Conservation (phyloP, 2,797 vertebrate species). For the Enteromius thamalakanensis region DNA sequence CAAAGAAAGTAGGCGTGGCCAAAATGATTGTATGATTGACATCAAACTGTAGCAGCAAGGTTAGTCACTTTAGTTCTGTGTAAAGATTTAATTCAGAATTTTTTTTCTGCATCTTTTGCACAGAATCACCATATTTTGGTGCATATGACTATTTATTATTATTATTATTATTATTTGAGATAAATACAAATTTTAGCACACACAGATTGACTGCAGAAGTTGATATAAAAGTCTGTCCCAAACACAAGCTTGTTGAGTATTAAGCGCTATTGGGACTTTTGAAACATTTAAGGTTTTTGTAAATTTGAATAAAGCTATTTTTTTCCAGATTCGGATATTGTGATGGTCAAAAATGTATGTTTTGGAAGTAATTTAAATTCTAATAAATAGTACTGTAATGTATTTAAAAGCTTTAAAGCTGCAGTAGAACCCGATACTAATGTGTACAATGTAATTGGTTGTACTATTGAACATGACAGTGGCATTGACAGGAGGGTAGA, state of each 20-base stretch:
- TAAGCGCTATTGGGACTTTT: constrained; percentile 5
- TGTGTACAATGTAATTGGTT: constrained; percentile 18
- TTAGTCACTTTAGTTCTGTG: constrained; percentile 6
- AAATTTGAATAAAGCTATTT: constrained; percentile 30
- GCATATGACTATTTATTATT: constrained; percentile 7
- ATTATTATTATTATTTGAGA: background rate
- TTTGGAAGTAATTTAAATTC: background rate
- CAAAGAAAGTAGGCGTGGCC: background rate
- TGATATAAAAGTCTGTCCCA: constrained; percentile 27
- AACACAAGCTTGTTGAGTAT: constrained; percentile 14
- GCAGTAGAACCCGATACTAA: background rate
- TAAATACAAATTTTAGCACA: constrained; percentile 37
- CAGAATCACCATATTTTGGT: constrained; percentile 8
- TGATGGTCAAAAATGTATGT: background rate
- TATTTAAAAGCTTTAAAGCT: constrained; percentile 25
- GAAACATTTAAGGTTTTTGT: background rate
- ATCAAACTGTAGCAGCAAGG: constrained; percentile 39
- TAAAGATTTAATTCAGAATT: constrained; percentile 4
- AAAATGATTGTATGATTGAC: constrained; percentile 40
- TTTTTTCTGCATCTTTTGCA: background rate
- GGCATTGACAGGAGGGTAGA: constrained; percentile 10
- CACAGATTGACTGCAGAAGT: background rate
- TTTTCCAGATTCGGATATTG: constrained; percentile 2
- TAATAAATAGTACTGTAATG: background rate
- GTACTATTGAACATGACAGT: background rate